Evolutionary conservation across 2,797 vertebrate genomes (phyloP).

Genomic region (Taeniopygia guttata): DNA sequence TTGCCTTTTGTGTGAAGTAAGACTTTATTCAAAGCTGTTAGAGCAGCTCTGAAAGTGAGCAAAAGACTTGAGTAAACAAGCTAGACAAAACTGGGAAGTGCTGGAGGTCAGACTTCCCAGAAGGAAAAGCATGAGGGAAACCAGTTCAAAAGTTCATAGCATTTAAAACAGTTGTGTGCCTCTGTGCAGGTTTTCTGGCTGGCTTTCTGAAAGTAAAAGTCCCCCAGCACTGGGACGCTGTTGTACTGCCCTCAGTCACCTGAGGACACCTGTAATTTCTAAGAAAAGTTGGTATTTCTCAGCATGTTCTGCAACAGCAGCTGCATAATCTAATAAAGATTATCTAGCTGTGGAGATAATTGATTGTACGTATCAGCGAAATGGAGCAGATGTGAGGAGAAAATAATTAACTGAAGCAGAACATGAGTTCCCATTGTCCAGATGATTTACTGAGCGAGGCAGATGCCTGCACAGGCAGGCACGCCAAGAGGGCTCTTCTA

Average conservation of each 20-base stretch:
- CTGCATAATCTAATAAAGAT: constrained; percentile 16
- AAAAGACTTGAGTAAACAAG: neutral
- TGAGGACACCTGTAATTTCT: neutral
- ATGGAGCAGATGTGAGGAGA: neutral
- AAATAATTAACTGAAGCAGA: constrained; percentile 26
- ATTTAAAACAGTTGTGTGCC: neutral
- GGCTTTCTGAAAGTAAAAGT: neutral
- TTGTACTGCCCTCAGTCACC: neutral
- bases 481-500: neutral
- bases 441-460: neutral
- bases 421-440: neutral
- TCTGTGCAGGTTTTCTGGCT: neutral
- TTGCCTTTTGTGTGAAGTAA: neutral
- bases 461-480: neutral
- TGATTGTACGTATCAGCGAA: neutral
- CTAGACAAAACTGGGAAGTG: neutral
- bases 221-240: neutral
- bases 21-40: neutral
- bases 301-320: neutral
- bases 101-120: neutral
- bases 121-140: neutral
- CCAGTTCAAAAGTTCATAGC: neutral
- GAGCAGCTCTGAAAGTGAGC: neutral
- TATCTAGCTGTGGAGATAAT: constrained; percentile 3
- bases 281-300: neutral